Evolutionary conservation across 2,888 invertebrate genomes (phyloP).

Genomic region (Eupithecia insigniata): DNA sequence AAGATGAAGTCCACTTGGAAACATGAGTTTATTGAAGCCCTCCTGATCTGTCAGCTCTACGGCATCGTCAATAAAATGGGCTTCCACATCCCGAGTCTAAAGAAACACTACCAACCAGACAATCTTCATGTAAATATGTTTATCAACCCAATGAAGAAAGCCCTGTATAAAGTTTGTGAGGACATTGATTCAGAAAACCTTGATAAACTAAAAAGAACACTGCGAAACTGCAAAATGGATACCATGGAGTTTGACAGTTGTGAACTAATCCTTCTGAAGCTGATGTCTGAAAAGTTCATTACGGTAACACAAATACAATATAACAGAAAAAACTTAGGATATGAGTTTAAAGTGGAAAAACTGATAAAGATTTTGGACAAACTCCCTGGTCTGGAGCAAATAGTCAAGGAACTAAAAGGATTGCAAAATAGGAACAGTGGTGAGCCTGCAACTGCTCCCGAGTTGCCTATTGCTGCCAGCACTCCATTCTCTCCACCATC

Average conservation of each 20-base stretch:
- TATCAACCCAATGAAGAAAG: conserved; percentile 70
- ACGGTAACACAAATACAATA: conserved; percentile 50
- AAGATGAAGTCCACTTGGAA: conserved; percentile 67
- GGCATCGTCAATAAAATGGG: conserved; percentile 70
- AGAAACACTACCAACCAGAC: conserved; percentile 61
- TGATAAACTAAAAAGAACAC: conserved; percentile 62
- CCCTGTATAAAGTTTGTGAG: conserved; percentile 73
- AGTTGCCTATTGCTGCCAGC: conserved; percentile 38
- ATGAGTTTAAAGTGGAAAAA: conserved; percentile 56
- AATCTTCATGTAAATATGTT: conserved; percentile 55
- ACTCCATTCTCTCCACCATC: conserved; percentile 35
- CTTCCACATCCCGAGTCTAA: conserved; percentile 59
- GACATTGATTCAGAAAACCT: conserved; percentile 61
- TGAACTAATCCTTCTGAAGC: conserved; percentile 70
- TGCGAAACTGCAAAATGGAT: conserved; percentile 64
- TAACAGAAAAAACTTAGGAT: conserved; percentile 46
- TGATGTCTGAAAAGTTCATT: conserved; percentile 72
- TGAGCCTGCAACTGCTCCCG: conserved; percentile 35
- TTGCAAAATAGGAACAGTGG: conserved; percentile 57
- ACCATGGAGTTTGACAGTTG: conserved; percentile 64
- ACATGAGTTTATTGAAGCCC: conserved; percentile 74
- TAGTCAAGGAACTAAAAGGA: conserved; percentile 57
- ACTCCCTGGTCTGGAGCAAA: conserved; percentile 56
- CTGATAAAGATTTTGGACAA: conserved; percentile 65
- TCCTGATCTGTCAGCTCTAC: conserved; percentile 69